Evolutionary conservation across 2,888 invertebrate species (phyloP), one percentile per base, ranked within the genome.

Genomic region (Athrips mouffetella): DNA sequence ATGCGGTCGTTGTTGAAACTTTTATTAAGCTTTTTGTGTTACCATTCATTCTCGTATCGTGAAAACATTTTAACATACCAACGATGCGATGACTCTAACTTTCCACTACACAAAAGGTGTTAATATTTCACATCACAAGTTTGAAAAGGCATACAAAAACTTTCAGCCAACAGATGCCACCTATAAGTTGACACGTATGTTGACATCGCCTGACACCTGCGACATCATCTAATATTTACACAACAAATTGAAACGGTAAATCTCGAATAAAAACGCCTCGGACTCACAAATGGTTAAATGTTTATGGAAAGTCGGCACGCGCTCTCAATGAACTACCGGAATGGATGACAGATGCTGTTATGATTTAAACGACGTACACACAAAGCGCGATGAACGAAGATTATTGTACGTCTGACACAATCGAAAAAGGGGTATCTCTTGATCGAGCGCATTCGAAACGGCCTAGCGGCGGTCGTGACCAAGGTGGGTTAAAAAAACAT

Each of bases 341-440:
- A 59, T 61, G 67, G 63, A 70, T 71, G 71, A 74, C 72, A 67
- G 72, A 73, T 60, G 65, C 60, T 75, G 72, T 80, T 80, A 76
- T 80, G 77, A 79, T 77, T 76, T 73, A 72, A 66, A 66, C 57
- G 59, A 67, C 68, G 65, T 60, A 58, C 62, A 61, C 61, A 63
- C 67, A 64, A 30, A 45, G 63, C 63, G 65, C 63, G 65, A 60
- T 70, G 67, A 78, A 74, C 67, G 73, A 65, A 63, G 60, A 63
- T 70, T 70, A 80, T 84, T 84, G 84, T 85, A 60, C 64, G 58
- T 64, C 53, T 72, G 79, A 76, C 80, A 82, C 78, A 82, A 80
- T 76, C 67, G 73, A 73, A 63, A 62, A 64, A 70, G 70, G 73
- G 70, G 73, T 67, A 71, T 65, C 67, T 52, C 62, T 59, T 54